Evolutionary conservation across 2,888 invertebrate genomes (phyloP).

Genomic region (Hypolimnas misippus): DNA sequence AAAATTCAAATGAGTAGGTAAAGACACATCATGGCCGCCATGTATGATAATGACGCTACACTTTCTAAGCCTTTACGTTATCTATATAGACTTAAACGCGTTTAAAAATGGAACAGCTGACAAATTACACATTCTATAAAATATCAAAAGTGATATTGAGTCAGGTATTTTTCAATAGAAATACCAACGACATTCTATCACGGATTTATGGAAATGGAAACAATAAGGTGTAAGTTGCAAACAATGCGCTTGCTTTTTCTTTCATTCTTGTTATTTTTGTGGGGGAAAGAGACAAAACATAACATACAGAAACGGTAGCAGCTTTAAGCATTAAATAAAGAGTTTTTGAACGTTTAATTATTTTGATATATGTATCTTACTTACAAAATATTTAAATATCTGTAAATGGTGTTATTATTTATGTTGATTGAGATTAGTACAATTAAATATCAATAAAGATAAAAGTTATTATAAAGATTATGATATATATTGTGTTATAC

Average conservation of each 20-base stretch:
- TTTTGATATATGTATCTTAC: no score
- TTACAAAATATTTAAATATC: no score
- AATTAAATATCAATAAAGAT: conserved; percentile 16
- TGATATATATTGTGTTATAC: not conserved
- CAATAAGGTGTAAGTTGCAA: not conserved
- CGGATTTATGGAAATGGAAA: not conserved
- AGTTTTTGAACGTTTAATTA: no score
- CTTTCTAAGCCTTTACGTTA: not conserved
- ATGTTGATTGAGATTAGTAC: not conserved
- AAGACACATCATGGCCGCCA: not conserved
- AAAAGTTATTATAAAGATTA: not conserved
- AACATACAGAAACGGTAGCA: not conserved
- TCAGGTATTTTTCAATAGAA: not conserved
- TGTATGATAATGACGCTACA: not conserved
- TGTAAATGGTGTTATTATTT: no score
- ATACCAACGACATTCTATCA: not conserved
- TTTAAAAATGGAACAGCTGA: not conserved
- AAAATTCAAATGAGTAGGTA: not conserved
- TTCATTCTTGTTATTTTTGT: not conserved
- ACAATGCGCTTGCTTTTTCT: not conserved
- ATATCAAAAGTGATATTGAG: not conserved
- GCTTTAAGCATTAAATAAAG: no score
- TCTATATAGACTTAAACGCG: not conserved
- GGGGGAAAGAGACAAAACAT: not conserved
- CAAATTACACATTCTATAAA: not conserved